Evolutionary conservation across 2,888 invertebrate species (phyloP), one percentile per base, ranked within the genome.

Genomic region (Tetropium fuscum): DNA sequence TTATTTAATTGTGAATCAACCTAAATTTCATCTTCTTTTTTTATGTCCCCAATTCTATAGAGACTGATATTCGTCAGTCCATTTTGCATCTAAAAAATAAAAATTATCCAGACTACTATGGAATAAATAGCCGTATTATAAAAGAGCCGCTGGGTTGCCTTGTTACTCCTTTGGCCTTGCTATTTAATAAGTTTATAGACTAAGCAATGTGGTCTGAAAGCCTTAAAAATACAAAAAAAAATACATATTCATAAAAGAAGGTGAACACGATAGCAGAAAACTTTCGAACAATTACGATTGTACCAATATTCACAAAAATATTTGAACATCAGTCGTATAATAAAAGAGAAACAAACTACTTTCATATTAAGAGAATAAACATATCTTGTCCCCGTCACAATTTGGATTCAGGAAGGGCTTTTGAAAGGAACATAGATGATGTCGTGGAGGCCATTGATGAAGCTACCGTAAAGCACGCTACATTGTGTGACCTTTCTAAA

Each of bases 401-500:
- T 41, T n/a, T 20, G 41, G 41, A 10, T 41, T 41, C 10, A 41
- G 41, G 10, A 41, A 41, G 10, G 6, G 20, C n/a, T 19, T 7
- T n/a, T 41, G 19, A 5, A 41, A 18, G 10, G 18, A 11, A 19
- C 2, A 20, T 41, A 2, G 41, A 41, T 1, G 2, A 41, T 3
- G 41, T 41, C 7, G 41, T 41, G 3, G 41, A 41, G 6, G 41
- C 19, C 5, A 1, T 19, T 8, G 41, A 41, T 20, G 2, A 8
- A 3, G 10, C 19, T n/a, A 7, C 6, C 7, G 10, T 2, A 16
- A 18, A 5, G 3, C 10, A 41, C 8, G 41, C 19, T n/a, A 10
- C 10, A 8, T n/a, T 41, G 19, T 41, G 41, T 20, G 41, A 41
- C 20, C 19, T 41, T 18, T 19, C 41, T 2, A 41, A 41, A 20